Base-by-base conservation (phyloP, 2,888 invertebrate species). In the Scaptomyza polygonia region DNA sequence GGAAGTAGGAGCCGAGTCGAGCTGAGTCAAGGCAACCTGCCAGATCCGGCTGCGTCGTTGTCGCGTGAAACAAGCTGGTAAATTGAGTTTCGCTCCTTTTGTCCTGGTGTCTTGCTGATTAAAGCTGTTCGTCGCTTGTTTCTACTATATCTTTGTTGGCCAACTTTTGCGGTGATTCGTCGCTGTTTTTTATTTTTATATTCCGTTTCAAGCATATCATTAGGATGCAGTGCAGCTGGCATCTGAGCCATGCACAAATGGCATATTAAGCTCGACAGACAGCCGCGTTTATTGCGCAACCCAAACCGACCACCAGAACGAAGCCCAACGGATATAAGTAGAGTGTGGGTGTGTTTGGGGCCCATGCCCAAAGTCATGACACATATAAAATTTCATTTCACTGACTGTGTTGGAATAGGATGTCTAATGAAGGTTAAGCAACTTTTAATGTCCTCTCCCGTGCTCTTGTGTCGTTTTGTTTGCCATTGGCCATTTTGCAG, bases 391-490 rank as follows among this genome's bases (percentile, higher is more conserved):
- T 82, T 82, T 86, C 84, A 80, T 83, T 77, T 72, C 66, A 51
- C 61, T 68, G 84, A 42, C 82, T 77, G 71, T 77, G 71, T 64
- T 47, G 57, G 77, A 61, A 72, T 65, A 58, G 62, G 72, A 51
- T 62, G 57, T 68, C 80, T 86, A 86, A 86, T 86, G 86, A 88
- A 86, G 86, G 86, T 86, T 86, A 86, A 88, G 83, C 86, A 88
- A 86, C 86, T 86, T 88, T 86, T 86, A 86, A 86, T 86, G 86
- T 81, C 73, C 79, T 58, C 63, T 56, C 61, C 44, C 45, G 32
- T 44, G 39, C 53, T 72, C 65, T 36, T 3, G 12, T 34, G 5
- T 49, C 44, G 44, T 36, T 51, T 25, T 25, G 42, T 54, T 55
- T 36, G 52, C 61, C 55, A 53, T 45, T 55, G 81, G 56, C 86